Percentiles rank a stretch among this genome's conserved stretches.
Evolutionary conservation across 1,140 invertebrate species (phyloP).

Genomic region (Caenorhabditis elegans): WBcel235 BX284604.4:2507501-2508000

Average conservation of each 20-base stretch:
- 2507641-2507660: not conserved
- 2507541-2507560: too few relatives aligned
- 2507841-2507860: not conserved
- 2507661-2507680: not conserved
- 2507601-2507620: not conserved
- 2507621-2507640: not conserved
- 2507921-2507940: not conserved
- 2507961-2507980: not conserved
- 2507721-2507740: too few relatives aligned
- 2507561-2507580: too few relatives aligned
- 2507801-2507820: slow-evolving; percentile 17
- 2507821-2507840: not conserved
- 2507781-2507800: not conserved
- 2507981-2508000: not conserved
- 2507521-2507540: too few relatives aligned
- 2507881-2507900: not conserved
- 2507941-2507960: not conserved
- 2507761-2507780: slow-evolving; percentile 12
- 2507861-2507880: not conserved
- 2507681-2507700: slow-evolving; percentile 21
- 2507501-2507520: too few relatives aligned
- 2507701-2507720: not conserved
- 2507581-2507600: too few relatives aligned
- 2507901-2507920: not conserved
- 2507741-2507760: not conserved